Evolutionary conservation across 2,797 vertebrate species (phyloP).

Genomic region (Falco rusticolus): DNA sequence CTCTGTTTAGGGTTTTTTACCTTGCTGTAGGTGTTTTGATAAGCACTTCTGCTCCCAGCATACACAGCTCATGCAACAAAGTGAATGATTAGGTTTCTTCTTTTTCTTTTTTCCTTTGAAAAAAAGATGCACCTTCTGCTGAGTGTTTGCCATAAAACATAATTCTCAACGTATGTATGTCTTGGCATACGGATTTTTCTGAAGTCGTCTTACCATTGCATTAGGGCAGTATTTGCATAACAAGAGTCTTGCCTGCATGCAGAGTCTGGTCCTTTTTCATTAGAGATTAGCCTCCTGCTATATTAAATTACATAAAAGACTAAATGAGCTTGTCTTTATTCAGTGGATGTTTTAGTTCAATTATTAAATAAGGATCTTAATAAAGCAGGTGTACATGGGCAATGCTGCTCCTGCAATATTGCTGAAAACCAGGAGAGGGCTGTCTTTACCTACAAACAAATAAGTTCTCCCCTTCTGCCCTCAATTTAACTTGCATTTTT

Average conservation of each 20-base stretch:
- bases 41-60: not conserved
- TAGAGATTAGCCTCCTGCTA: not conserved
- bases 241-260: not conserved
- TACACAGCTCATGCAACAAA: not conserved
- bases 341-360: not conserved
- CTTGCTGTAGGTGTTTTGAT: not conserved
- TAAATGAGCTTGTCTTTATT: slow-evolving; percentile 24
- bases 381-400: not conserved
- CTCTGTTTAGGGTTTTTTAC: not conserved
- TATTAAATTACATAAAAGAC: slow-evolving; percentile 28
- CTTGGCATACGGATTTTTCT: not conserved
- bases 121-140: not conserved
- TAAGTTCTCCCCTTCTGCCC: not conserved
- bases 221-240: not conserved
- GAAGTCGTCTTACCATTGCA: not conserved
- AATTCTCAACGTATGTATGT: not conserved
- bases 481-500: not conserved
- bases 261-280: not conserved
- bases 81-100: not conserved
- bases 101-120: not conserved
- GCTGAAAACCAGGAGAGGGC: slow-evolving; percentile 56
- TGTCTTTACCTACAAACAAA: slow-evolving; percentile 45
- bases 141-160: not conserved
- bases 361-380: slow-evolving; percentile 12
- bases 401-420: slow-evolving; percentile 21